Base-by-base conservation (phyloP, 2,113 vertebrate genomes). In the Neolamprologus hecqui region DNA sequence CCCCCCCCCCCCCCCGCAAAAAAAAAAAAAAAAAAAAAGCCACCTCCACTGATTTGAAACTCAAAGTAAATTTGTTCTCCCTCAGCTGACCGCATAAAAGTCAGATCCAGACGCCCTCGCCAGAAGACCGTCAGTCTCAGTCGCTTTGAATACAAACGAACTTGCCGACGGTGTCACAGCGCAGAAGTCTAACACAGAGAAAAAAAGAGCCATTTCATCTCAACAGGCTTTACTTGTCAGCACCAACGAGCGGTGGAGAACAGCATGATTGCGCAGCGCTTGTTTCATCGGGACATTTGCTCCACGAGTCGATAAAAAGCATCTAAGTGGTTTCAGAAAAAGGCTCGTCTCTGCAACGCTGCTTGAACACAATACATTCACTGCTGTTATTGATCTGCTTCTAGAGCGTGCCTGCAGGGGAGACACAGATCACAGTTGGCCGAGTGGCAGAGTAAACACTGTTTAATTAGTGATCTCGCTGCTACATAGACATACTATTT, bases 321-420 rank as follows among this genome's bases (percentile, higher is more conserved):
- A 81, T 91, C 92, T 92, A 89, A 95, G 94, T 92, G 83, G 84
- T 93, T 94, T 92, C 85, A 92, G 91, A 77, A 89, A 70, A 90
- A 87, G 68, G 79, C 82, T 88, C 2, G 88, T 87, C 57, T 87
- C 82, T 31, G 84, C 88, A 65, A 79, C 40, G 81, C 57, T 65
- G 84, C 90, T 75, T 63, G 47, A 90, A 87, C 92, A 90, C 83
- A 87, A 88, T 31, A 79, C 92, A 93, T 94, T 92, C 92, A 91
- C 81, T 53, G 86, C 57, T 23, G 81, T 42, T 92, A 95, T 94
- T 79, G 95, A 95, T 95, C 91, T 77, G 23, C 54, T 63, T 79
- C 51, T 77, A 23, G 57, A 47, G 86, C n/a, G 21, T 63, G 84
- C 33, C 87, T 92, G 89, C 79, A 70, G 90, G 87, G 79, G 7